A percentile compares a stretch with the other conserved stretches of the same genome.
phyloP scores from a whole-genome alignment of 1,140 invertebrate genomes.

The Drosophila bocqueti region DNA sequence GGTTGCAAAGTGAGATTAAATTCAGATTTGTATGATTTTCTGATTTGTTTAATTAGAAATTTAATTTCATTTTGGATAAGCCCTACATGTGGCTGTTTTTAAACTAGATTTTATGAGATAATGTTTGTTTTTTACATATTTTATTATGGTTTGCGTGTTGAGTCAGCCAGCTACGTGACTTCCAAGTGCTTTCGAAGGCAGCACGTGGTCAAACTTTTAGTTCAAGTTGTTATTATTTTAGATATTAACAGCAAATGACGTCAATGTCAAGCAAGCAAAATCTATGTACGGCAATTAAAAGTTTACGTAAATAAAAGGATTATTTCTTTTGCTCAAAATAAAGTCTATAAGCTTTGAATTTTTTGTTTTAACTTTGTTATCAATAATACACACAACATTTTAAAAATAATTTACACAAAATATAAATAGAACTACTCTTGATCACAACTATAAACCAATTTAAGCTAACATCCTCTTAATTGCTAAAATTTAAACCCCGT shows the following conservation, averaged over 20 bases:
- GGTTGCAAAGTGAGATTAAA: background rate
- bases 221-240: slow-evolving; percentile 18
- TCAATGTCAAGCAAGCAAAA: slow-evolving; percentile 27
- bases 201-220: slow-evolving; percentile 49
- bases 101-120: background rate
- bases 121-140: slow-evolving; percentile 2
- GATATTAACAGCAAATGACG: slow-evolving; percentile 42
- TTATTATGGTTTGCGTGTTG: slow-evolving; percentile 22
- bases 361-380: background rate
- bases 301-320: background rate
- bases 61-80: slow-evolving; percentile 40
- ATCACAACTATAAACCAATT: background rate
- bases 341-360: no score
- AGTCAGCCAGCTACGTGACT: slow-evolving; percentile 61
- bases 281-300: background rate
- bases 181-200: slow-evolving; percentile 37
- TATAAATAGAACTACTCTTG: background rate
- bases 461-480: slow-evolving; percentile 1
- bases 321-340: no score
- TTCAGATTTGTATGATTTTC: background rate
- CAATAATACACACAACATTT: no score
- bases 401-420: slow-evolving; percentile 1
- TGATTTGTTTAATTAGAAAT: slow-evolving; percentile 36
- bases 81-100: slow-evolving; percentile 12
- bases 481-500: background rate